Percentiles rank a stretch among this genome's conserved stretches.
These are phyloP conservation scores for Aphelenchoides besseyi DNA, from an alignment of 1,140 invertebrate species.

Conservation along the genomic window DNA sequence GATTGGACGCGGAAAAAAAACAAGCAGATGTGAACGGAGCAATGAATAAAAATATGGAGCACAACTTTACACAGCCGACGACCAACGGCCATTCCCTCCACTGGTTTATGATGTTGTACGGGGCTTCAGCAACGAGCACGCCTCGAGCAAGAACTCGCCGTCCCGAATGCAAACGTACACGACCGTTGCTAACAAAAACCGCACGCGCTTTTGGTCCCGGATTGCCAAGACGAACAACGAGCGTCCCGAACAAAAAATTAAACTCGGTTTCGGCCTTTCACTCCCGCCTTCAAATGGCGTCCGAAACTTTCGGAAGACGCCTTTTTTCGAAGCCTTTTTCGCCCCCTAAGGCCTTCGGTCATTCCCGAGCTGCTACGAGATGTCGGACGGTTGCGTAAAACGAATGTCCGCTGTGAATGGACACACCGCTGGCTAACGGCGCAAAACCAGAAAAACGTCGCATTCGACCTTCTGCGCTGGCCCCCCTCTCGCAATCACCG, in stretches of 20 bases:
- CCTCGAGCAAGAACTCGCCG: not conserved
- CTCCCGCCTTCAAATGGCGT: not conserved
- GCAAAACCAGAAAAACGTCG: no score
- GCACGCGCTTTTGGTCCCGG: not conserved
- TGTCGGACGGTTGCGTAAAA: not conserved
- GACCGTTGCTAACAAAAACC: constrained; percentile 1
- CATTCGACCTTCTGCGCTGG: constrained; percentile 4
- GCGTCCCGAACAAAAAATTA: constrained; percentile 1
- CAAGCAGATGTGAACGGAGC: constrained; percentile 4
- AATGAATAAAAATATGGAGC: not conserved
- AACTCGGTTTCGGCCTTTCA: constrained; percentile 2
- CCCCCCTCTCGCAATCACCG: not conserved
- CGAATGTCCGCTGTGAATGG: constrained; percentile 1
- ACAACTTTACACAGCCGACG: constrained; percentile 2
- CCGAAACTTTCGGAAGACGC: not conserved
- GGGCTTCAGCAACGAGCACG: not conserved
- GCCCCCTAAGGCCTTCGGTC: not conserved
- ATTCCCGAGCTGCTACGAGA: not conserved
- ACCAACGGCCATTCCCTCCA: not conserved
- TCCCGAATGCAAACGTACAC: not conserved
- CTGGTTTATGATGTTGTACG: not conserved
- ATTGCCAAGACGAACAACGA: not conserved
- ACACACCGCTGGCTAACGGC: no score
- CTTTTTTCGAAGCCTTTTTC: not conserved
- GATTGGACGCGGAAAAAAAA: not conserved